Evolutionary conservation across 2,113 vertebrate genomes (phyloP).

Genomic region (Syngnathus floridae): DNA sequence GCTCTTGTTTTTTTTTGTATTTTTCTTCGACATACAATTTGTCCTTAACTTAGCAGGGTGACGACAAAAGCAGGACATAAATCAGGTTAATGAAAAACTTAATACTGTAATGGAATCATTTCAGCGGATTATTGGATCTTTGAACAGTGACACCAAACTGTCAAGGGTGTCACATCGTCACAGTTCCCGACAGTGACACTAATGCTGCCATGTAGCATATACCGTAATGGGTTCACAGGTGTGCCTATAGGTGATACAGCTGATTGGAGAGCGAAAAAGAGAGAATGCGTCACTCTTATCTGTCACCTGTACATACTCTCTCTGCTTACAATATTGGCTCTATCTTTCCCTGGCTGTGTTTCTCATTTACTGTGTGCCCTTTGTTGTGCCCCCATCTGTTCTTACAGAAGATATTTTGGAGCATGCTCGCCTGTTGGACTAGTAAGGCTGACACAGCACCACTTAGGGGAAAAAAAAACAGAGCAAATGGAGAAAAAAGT

Average conservation of each 20-base stretch:
- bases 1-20: constrained; percentile 2
- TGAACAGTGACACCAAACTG: constrained; percentile 75
- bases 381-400: constrained; percentile 38
- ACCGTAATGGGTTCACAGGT: neutral
- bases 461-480: constrained; percentile 9
- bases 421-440: constrained; percentile 38
- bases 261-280: constrained; percentile 15
- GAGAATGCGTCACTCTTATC: constrained; percentile 38
- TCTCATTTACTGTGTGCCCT: constrained; percentile 41
- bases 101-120: constrained; percentile 59
- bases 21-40: neutral
- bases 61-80: constrained; percentile 50
- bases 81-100: constrained; percentile 63
- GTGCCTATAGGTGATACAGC: constrained; percentile 2
- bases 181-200: constrained; percentile 39
- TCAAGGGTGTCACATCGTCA: constrained; percentile 72
- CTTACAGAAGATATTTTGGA: constrained; percentile 56
- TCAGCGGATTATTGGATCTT: constrained; percentile 57
- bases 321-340: constrained; percentile 6
- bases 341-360: neutral
- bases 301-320: constrained; percentile 28
- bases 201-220: neutral
- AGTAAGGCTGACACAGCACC: constrained; percentile 36
- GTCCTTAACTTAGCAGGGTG: constrained; percentile 34
- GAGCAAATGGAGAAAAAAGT: constrained; percentile 29